A percentile compares a stretch with the other conserved stretches of the same genome.
phyloP scores from a whole-genome alignment of 2,797 vertebrate genomes.

The Xyrichtys novacula region DNA sequence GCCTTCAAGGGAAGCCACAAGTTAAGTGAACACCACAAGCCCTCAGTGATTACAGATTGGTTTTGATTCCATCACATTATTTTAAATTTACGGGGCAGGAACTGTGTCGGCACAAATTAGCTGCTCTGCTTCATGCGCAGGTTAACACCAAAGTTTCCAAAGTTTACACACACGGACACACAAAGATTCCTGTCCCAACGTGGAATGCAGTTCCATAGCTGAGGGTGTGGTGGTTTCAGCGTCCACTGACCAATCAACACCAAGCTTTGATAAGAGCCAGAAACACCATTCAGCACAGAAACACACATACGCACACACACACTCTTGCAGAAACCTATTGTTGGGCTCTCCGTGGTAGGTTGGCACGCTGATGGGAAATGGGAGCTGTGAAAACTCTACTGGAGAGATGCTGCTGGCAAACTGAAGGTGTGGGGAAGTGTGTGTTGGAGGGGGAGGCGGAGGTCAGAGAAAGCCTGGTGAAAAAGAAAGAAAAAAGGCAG shows the following conservation, averaged over 20 bases:
- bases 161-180: constrained; percentile 15
- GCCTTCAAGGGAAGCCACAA: constrained; percentile 28
- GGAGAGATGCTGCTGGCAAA: constrained; percentile 69
- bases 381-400: constrained; percentile 72
- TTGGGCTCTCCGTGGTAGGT: constrained; percentile 54
- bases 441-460: constrained; percentile 22
- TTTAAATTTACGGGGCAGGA: constrained; percentile 19
- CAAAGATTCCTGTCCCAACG: constrained; percentile 57
- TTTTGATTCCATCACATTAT: constrained; percentile 32
- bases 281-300: constrained; percentile 26
- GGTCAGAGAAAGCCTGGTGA: constrained; percentile 34
- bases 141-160: constrained; percentile 22
- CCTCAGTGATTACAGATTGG: constrained; percentile 20
- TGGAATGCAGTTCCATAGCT: constrained; percentile 61
- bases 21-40: constrained; percentile 15
- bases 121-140: constrained; percentile 2
- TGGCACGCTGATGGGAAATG: constrained; percentile 66
- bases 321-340: constrained; percentile 50
- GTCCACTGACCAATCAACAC: constrained; percentile 73
- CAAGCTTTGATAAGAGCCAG: constrained; percentile 77
- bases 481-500: not conserved
- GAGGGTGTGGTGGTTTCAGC: constrained; percentile 69
- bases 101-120: constrained; percentile 36
- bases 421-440: constrained; percentile 29
- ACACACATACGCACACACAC: constrained; percentile 20